Base-by-base conservation (phyloP, 2,113 vertebrate genomes). In the Pycnonotus jocosus region DNA sequence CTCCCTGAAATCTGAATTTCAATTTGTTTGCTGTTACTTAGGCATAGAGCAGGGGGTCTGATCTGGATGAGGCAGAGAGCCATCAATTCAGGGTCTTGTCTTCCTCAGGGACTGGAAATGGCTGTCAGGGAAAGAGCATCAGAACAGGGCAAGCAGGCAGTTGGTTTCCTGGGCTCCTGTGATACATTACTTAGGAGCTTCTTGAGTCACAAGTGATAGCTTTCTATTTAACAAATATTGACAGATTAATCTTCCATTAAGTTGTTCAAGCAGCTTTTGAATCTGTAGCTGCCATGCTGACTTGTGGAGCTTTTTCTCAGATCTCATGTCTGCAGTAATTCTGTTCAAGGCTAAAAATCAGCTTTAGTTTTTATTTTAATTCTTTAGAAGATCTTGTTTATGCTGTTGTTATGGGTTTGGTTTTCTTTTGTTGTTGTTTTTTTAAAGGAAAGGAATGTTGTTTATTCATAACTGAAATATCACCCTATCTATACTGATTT, bases 191-290 rank as follows among this genome's bases (percentile, higher is more conserved):
- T 81, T 19, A 51, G 88, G 91, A 88, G 76, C 38, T 88, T 74
- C 91, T 90, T 54, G 35, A 88, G 76, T 86, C 76, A 33, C 53
- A 92, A 94, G 71, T 11, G 8, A n/a, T 88, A 78, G 69, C 71
- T 86, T 81, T 90, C 60, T 83, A 15, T 88, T 95, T 94, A 94
- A 92, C 83, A 83, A 77, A 81, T 88, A 96, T 50, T 62, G 88
- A 83, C 80, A 92, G 80, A 57, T 92, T 81, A 77, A 80, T 86
- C 74, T 92, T 78, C 92, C 27, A 38, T 83, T 82, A 54, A 90
- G 79, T 94, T 96, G 83, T 91, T 76, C 20, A 42, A 91, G 72
- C 35, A 42, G 54, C 64, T 95, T 93, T 90, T 88, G 80, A 90
- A 64, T 83, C 68, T 2, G 2, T 83, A 77, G 64, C 83, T 94